phyloP scores from a whole-genome alignment of 1,140 invertebrate genomes.

The Brachionus plicatilis region DNA sequence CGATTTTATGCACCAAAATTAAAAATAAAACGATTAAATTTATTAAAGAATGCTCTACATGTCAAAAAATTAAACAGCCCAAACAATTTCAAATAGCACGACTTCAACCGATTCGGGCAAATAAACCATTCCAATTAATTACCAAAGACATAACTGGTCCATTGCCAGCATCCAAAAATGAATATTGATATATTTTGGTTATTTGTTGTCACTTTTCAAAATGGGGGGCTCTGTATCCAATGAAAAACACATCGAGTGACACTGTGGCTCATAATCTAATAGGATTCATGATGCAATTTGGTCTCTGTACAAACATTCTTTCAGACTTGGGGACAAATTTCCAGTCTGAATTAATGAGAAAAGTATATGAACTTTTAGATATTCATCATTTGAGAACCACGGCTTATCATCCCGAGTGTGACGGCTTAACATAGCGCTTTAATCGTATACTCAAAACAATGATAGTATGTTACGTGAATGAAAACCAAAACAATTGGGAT shows the following conservation, averaged over 20 bases:
- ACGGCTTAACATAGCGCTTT: conserved; percentile 47
- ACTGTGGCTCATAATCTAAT: too few relatives aligned
- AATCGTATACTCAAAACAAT: conserved; percentile 43
- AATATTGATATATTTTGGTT: not conserved
- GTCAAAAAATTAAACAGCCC: not conserved
- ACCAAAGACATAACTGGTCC: not conserved
- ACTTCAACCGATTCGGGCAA: not conserved
- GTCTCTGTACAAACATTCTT: too few relatives aligned
- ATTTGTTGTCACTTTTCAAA: too few relatives aligned
- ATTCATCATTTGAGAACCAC: conserved; percentile 43
- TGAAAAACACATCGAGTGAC: too few relatives aligned
- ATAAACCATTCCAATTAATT: not conserved
- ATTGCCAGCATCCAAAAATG: not conserved
- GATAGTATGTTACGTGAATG: not conserved
- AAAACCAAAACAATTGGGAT: not conserved
- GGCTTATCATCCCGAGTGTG: conserved; percentile 46
- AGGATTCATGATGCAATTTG: too few relatives aligned
- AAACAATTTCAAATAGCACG: not conserved
- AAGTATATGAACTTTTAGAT: not conserved
- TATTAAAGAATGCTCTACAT: not conserved
- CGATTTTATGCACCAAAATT: not conserved
- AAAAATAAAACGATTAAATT: not conserved
- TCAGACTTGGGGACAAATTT: not conserved
- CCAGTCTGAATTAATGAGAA: conserved; percentile 25
- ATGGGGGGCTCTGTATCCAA: too few relatives aligned